Base-by-base conservation (phyloP, 2,797 vertebrate species). In the Sebastes umbrosus region DNA sequence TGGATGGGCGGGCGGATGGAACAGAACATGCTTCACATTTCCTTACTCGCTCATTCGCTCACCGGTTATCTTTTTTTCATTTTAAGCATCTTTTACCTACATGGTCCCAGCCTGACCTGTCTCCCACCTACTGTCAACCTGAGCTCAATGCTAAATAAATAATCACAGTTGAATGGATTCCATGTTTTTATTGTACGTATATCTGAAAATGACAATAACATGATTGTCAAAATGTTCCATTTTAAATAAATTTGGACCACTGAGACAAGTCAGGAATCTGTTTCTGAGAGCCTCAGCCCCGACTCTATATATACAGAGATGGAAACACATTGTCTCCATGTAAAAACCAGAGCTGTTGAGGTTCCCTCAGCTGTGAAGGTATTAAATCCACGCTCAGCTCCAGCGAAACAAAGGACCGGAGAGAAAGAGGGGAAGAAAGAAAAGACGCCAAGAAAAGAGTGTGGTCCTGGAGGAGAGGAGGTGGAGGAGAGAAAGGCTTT, bases 331-430 rank as follows among this genome's bases (percentile, higher is more conserved):
- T 16, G 50, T 71, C 71, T 60, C 36, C 1, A 75, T 73, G 32
- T 67, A 59, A 79, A 75, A 78, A n/a, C 11, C 16, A 18, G 59
- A 52, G 73, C 43, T 76, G 70, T 76, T 68, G 68, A 64, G 36
- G 79, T 84, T 88, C 77, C 77, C 68, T 89, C 79, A 82, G 83
- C 82, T 88, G 83, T 86, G 81, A 88, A 88, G 78, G 77, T 77
- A 27, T 85, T 78, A 78, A 80, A 75, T 62, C 79, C 24, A 67
- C 2, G 58, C 76, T 67, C 39, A 52, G 73, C 65, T 87, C 73
- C 46, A 55, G 63, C 6, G 3, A 67, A 70, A 90, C 87, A 93
- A 93, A 86, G 58, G 59, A n/a, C 13, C 1, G 1, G n/a, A 58
- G 54, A 83, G 79, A 87, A 82, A 82, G 70, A 87, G 39, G 12